These are phyloP conservation scores for Clepsis dumicolana DNA, from an alignment of 2,888 invertebrate species.

Conservation along the genomic window DNA sequence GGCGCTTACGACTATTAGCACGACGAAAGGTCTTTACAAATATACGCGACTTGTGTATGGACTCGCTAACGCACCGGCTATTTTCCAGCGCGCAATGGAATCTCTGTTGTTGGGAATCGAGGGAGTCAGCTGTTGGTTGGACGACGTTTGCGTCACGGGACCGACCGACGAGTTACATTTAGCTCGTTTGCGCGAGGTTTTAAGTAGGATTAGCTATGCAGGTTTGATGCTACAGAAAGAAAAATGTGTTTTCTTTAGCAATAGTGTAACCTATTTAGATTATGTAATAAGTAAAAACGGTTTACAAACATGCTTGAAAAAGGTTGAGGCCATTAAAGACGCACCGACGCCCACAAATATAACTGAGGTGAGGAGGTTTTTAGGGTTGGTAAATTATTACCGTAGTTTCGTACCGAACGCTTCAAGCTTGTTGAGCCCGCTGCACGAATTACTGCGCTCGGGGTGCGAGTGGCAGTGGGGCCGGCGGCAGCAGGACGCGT, in stretches of 20 bases:
- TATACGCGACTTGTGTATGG: slow-evolving; percentile 18
- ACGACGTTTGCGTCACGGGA: slow-evolving; percentile 19
- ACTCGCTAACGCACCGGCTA: not conserved
- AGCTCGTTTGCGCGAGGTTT: not conserved
- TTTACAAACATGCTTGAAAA: slow-evolving; percentile 9
- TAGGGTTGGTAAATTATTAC: slow-evolving; percentile 45
- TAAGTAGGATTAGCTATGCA: slow-evolving; percentile 6
- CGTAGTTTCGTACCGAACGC: slow-evolving; percentile 43
- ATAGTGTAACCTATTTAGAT: slow-evolving; percentile 9
- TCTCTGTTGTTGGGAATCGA: slow-evolving; percentile 15
- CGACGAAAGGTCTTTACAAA: slow-evolving; percentile 9
- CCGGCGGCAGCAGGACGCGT: slow-evolving; percentile 21
- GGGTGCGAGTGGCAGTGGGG: slow-evolving; percentile 41
- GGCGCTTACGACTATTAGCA: not conserved
- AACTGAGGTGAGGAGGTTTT: slow-evolving; percentile 38
- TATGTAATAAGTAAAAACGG: slow-evolving; percentile 14
- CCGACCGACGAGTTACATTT: not conserved
- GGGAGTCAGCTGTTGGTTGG: slow-evolving; percentile 24
- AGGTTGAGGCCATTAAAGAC: slow-evolving; percentile 39
- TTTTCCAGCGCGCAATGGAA: slow-evolving; percentile 26
- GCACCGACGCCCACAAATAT: slow-evolving; percentile 38
- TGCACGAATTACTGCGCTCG: slow-evolving; percentile 39
- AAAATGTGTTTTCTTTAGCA: slow-evolving; percentile 4
- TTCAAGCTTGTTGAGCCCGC: slow-evolving; percentile 33
- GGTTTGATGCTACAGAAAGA: slow-evolving; percentile 11